Base-by-base conservation (phyloP, 2,113 vertebrate genomes). In the Otocyon megalotis region DNA sequence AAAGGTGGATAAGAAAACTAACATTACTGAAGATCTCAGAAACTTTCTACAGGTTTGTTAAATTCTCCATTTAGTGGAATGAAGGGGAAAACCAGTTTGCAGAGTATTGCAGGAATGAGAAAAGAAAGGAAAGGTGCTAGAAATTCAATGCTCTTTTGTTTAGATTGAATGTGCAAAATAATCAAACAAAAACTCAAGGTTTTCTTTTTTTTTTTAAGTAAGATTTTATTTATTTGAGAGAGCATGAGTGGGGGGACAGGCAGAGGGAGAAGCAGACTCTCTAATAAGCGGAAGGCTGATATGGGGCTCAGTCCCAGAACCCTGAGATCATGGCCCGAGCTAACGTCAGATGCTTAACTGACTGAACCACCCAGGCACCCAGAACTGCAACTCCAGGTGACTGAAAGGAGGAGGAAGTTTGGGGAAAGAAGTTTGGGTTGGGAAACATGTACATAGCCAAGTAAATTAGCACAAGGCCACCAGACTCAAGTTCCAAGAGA, bases 1-100 rank as follows among this genome's bases (percentile, higher is more conserved):
- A 87, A 92, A 97, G 43, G 26, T 54, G 74, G n/a, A 22, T 85
- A 82, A 92, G 15, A 22, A 35, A 93, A 77, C 30, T 58, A 69
- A 85, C 24, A 37, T 28, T 56, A 85, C 1, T 86, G 48, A 91
- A 60, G 24, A 92, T 81, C 28, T 87, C 22, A 58, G 53, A 77
- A 19, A 65, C 77, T 74, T 56, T 84, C 63, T 60, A 77, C 50
- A 82, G 71, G n/a, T 60, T 88, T 65, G 58, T 65, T 92, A 72
- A 83, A 53, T 84, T 92, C 5, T 84, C 14, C 13, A 16, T n/a
- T 71, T 50, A 90, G 28, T 48, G 22, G 32, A 53, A 63, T 80
- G 60, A 93, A 96, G 62, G 4, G 22, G 30, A 90, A 79, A 53
- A 15, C 26, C 19, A 28, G 35, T 85, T 32, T 80, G n/a, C 37